A percentile compares a stretch with the other conserved stretches of the same genome.
Evolutionary conservation across 92 coral and sea anemone genomes (phyloP).

Genomic region (Palythoa heliodiscus): DNA sequence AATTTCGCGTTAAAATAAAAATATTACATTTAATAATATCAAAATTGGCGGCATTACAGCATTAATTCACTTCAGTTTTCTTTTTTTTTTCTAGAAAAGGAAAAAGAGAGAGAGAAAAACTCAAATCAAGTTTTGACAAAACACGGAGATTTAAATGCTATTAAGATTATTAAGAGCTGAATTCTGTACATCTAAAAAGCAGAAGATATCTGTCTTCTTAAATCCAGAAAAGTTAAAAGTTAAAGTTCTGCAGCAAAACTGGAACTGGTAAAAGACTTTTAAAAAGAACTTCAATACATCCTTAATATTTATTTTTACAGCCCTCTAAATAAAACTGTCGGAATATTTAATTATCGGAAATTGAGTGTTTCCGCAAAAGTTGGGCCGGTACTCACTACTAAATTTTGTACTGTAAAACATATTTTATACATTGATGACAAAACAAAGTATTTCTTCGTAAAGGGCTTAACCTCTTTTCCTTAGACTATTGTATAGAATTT

Average conservation of each 20-base stretch:
- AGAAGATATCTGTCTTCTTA: no score
- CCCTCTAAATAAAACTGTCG: background rate
- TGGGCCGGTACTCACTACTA: background rate
- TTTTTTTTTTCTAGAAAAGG: no score
- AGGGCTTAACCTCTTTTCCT: background rate
- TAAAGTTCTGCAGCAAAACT: background rate
- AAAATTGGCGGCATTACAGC: no score
- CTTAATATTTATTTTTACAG: background rate
- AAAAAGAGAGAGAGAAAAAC: no score
- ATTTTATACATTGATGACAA: background rate
- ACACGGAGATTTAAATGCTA: no score
- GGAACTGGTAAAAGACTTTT: background rate
- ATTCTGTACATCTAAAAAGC: no score
- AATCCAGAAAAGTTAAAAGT: no score
- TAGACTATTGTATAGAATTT: background rate
- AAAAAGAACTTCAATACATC: background rate
- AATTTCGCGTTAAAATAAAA: no score
- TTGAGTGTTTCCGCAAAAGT: background rate
- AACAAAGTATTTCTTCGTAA: background rate
- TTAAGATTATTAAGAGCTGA: no score
- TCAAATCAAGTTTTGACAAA: no score
- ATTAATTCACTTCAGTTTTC: no score
- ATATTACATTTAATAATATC: no score
- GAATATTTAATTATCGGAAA: constrained; percentile 2
- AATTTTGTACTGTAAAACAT: background rate